Evolutionary conservation across 2,888 invertebrate species (phyloP).

Genomic region (Melitaea athalia): DNA sequence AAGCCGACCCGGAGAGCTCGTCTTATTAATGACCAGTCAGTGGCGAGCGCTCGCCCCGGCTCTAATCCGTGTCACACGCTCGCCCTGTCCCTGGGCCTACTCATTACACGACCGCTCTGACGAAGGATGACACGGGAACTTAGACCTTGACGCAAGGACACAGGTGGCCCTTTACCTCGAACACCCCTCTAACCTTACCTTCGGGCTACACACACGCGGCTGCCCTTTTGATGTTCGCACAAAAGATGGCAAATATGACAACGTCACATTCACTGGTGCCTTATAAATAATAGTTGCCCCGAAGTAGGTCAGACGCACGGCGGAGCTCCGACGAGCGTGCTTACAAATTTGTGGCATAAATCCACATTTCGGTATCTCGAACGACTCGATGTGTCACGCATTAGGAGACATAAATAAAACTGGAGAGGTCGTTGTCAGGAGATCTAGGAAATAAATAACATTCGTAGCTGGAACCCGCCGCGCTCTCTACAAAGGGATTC

Average conservation of each 20-base stretch:
- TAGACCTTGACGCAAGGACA: neutral
- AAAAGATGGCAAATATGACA: conserved; percentile 30
- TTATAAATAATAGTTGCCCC: conserved; percentile 19
- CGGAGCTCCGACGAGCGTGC: neutral
- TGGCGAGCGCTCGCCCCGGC: neutral
- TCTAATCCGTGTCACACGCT: conserved; percentile 16
- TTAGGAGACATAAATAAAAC: conserved; percentile 9
- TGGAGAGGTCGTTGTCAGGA: conserved; percentile 3
- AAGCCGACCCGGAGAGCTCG: neutral
- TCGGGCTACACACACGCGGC: conserved; percentile 20
- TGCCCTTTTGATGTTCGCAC: conserved; percentile 27
- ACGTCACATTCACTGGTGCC: conserved; percentile 18
- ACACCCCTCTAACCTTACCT: neutral
- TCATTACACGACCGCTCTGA: conserved; percentile 15
- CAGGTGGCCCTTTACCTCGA: neutral
- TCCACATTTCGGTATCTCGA: neutral
- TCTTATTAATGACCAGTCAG: conserved; percentile 12
- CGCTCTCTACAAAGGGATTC: conserved; percentile 11
- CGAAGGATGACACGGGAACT: conserved; percentile 1
- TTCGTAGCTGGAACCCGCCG: conserved; percentile 11
- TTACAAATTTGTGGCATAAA: conserved; percentile 3
- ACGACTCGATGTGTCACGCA: neutral
- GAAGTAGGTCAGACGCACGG: conserved; percentile 23
- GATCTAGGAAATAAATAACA: conserved; percentile 21
- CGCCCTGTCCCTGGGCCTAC: conserved; percentile 6